A percentile compares a stretch with the other conserved stretches of the same genome.
Evolutionary conservation across 2,888 invertebrate genomes (phyloP).

Genomic region (Gari tellinella): DNA sequence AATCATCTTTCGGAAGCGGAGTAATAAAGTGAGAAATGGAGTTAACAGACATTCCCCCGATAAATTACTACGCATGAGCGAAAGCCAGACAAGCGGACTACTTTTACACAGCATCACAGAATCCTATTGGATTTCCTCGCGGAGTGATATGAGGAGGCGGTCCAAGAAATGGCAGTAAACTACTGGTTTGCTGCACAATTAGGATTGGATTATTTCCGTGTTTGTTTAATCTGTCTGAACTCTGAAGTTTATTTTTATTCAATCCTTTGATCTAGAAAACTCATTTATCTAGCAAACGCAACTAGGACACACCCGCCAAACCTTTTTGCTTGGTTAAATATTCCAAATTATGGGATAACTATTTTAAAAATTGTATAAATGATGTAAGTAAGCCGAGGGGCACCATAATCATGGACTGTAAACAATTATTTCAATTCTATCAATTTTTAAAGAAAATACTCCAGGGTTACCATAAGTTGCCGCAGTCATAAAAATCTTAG

Average conservation of each 20-base stretch:
- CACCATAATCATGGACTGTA: no score
- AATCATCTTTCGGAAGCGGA: slow-evolving; percentile 49
- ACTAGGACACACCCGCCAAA: no score
- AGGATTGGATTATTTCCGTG: neutral
- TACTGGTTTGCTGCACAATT: slow-evolving; percentile 6
- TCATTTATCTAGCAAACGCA: slow-evolving; percentile 10
- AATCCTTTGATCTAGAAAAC: slow-evolving; percentile 28
- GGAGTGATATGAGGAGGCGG: slow-evolving; percentile 25
- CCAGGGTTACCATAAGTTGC: no score
- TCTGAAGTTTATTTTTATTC: slow-evolving; percentile 26
- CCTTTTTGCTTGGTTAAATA: no score
- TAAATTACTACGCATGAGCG: slow-evolving; percentile 48
- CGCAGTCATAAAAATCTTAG: no score
- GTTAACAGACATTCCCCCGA: slow-evolving; percentile 55
- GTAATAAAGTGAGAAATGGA: slow-evolving; percentile 62
- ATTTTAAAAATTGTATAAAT: no score
- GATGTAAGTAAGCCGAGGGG: no score
- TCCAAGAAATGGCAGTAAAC: neutral
- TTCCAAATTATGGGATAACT: no score
- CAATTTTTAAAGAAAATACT: no score
- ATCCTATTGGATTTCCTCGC: slow-evolving; percentile 17
- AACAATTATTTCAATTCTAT: no score
- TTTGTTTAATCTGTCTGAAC: slow-evolving; percentile 22
- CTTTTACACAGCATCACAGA: slow-evolving; percentile 23
- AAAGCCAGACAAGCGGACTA: slow-evolving; percentile 37